phyloP scores from a whole-genome alignment of 2,888 invertebrate genomes.

The Orthosia cruda region DNA sequence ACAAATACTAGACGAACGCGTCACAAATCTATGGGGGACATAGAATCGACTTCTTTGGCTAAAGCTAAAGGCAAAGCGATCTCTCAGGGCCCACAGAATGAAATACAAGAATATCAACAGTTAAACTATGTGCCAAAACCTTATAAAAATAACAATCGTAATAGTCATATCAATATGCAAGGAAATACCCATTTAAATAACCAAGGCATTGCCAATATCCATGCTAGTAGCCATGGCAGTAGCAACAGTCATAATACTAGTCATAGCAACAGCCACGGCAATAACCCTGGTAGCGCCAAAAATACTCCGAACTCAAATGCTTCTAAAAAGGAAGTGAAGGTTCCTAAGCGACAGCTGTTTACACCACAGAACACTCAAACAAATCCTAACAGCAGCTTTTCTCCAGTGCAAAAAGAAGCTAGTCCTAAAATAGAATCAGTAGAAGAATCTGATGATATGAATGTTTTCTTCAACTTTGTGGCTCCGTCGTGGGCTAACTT shows the following conservation, averaged over 20 bases:
- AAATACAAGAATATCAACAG: conserved; percentile 87
- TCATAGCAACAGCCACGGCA: conserved; percentile 55
- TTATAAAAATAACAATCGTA: conserved; percentile 58
- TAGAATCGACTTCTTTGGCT: conserved; percentile 87
- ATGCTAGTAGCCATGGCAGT: no score
- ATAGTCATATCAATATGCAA: conserved; percentile 8
- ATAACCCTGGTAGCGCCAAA: conserved; percentile 53
- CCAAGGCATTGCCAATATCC: neutral
- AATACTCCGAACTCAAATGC: conserved; percentile 70
- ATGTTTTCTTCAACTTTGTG: conserved; percentile 85
- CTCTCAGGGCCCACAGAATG: conserved; percentile 87
- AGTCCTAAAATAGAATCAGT: conserved; percentile 62
- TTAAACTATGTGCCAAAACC: conserved; percentile 72
- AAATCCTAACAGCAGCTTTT: conserved; percentile 63
- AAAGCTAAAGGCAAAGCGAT: conserved; percentile 77
- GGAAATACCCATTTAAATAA: conserved; percentile 5
- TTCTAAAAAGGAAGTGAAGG: conserved; percentile 84
- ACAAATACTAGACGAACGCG: conserved; percentile 90
- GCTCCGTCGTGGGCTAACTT: conserved; percentile 94
- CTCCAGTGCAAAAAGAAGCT: conserved; percentile 79
- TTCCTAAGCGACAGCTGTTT: conserved; percentile 92
- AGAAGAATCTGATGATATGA: conserved; percentile 71
- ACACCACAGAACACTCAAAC: conserved; percentile 85
- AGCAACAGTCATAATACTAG: conserved; percentile 21
- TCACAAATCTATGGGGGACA: conserved; percentile 95